Base-by-base conservation (phyloP, 2,888 invertebrate species). In the Chrysolina oricalcia region DNA sequence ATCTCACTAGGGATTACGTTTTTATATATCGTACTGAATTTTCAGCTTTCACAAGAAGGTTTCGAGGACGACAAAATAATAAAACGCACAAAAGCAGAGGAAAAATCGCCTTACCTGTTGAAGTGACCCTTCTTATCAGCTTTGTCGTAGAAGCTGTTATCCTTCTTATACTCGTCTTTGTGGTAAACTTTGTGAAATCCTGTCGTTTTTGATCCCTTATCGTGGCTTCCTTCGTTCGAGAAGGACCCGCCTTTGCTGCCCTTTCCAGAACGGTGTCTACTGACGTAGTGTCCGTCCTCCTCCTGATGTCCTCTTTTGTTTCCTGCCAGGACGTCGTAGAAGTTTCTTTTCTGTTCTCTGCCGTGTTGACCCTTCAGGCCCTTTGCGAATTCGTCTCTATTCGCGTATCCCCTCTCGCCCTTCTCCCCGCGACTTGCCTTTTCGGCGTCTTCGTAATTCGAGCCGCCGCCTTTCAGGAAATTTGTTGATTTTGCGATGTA, bases 161-260 rank as follows among this genome's bases (percentile, higher is more conserved):
- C 93, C 85, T 94, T 94, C 87, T 94, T 94, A 90, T 91, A 94
- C 87, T 95, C 95, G 84, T 95, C 93, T 89, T 94, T 94, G 88
- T 92, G 91, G 87, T 93, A 94, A 0, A 93, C 92, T 83, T 83
- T 94, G 87, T 94, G 94, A 89, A 91, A 94, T 19, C 94, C 94
- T 9, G 91, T 92, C 23, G 93, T 91, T 69, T 93, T 93, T 77
- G 93, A 92, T 0, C 94, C 94, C 85, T 94, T 94, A 87, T 93
- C 93, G 87, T 91, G 91, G 6, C 83, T 81, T 70, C 91, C 90
- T 79, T 91, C 90, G 81, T 92, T 90, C 0, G 91, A 91, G 81
- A 91, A 91, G 76, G 91, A 91, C 0, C 89, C 91, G 6, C 92
- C 93, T 78, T 92, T 90, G 81, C 90, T 90, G 59, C 89, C 90